A percentile compares a stretch with the other conserved stretches of the same genome.
phyloP scores from a whole-genome alignment of 2,113 vertebrate genomes.

The Catharus minimus region DNA sequence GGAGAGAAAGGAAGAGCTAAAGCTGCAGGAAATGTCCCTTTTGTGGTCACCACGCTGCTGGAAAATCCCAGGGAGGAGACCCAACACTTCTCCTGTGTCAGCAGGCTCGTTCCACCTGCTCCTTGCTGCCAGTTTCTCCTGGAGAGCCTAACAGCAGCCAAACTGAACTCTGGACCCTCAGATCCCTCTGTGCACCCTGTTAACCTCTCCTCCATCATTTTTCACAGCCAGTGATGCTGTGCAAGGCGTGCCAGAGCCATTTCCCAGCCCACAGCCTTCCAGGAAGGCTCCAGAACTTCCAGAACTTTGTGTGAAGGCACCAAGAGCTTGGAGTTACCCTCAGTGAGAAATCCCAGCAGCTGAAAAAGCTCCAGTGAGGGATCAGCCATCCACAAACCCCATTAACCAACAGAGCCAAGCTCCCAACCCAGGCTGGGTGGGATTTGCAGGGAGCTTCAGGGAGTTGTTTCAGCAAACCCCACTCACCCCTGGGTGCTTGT shows the following conservation, averaged over 20 bases:
- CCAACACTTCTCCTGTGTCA: accelerated
- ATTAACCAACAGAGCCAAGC: neutral
- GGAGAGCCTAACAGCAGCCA: accelerated
- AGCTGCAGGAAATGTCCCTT: neutral
- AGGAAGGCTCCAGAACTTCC: neutral
- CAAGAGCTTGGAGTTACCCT: neutral
- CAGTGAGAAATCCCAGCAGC: neutral
- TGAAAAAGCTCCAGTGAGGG: accelerated
- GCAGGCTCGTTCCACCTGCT: neutral
- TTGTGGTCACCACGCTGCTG: neutral
- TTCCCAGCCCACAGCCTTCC: neutral
- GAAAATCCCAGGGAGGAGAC: neutral
- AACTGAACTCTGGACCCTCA: neutral
- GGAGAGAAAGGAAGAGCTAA: neutral
- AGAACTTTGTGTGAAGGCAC: neutral
- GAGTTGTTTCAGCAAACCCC: neutral
- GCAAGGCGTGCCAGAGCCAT: neutral
- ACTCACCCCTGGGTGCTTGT: accelerated
- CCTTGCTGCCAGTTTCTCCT: neutral
- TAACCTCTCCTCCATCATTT: neutral
- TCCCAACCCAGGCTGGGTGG: neutral
- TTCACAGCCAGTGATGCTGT: accelerated
- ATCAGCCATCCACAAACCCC: no score
- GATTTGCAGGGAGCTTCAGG: neutral
- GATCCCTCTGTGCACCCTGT: neutral